phyloP scores from a whole-genome alignment of 2,888 invertebrate species.

The Xestia xanthographa region DNA sequence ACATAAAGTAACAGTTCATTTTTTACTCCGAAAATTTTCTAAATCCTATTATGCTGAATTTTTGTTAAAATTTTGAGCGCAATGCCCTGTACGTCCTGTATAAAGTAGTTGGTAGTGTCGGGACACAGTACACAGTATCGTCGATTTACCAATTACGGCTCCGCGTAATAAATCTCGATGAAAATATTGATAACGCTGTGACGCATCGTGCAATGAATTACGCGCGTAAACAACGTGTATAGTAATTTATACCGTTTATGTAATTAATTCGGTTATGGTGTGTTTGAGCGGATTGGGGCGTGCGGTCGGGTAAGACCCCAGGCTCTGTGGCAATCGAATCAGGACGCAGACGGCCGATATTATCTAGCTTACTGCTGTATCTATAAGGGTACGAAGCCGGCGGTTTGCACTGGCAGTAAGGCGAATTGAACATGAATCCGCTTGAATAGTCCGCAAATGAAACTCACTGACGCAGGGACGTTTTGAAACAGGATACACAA shows the following conservation, averaged over 20 bases:
- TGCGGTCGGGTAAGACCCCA: constrained; percentile 50
- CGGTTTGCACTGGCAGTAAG: background rate
- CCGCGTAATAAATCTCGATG: constrained; percentile 82
- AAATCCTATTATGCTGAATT: background rate
- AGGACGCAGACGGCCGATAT: constrained; percentile 46
- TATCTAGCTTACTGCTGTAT: constrained; percentile 33
- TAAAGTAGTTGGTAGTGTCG: constrained; percentile 20
- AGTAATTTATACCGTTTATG: constrained; percentile 75
- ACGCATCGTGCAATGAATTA: constrained; percentile 75
- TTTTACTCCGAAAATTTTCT: too few species aligned
- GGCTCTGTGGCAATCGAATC: constrained; percentile 59
- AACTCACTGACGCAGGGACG: background rate
- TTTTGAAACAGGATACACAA: constrained; percentile 13
- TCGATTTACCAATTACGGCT: constrained; percentile 78
- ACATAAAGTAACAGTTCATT: too few species aligned
- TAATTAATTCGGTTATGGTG: constrained; percentile 76
- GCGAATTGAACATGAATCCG: constrained; percentile 2
- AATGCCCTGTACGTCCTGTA: constrained; percentile 5
- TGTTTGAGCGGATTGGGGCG: constrained; percentile 39
- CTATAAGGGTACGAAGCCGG: constrained; percentile 15
- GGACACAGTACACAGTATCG: constrained; percentile 24
- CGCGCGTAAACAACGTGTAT: constrained; percentile 74
- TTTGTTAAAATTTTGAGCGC: background rate
- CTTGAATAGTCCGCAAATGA: constrained; percentile 7
- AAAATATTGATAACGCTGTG: constrained; percentile 83